phyloP scores from a whole-genome alignment of 1,140 invertebrate genomes.

The Drosophila ohnishii region DNA sequence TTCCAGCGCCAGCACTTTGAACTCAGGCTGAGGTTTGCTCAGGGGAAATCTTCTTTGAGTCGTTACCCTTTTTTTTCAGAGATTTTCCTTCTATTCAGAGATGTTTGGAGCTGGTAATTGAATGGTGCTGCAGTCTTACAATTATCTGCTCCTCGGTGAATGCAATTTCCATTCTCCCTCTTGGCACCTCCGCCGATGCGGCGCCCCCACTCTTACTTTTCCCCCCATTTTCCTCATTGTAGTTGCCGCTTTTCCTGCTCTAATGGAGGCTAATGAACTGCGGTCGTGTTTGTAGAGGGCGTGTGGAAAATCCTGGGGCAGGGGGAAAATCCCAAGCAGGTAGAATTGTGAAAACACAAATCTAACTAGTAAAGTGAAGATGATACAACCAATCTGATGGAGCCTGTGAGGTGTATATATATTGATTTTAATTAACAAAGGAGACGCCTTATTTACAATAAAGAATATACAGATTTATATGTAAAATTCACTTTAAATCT shows the following conservation, averaged over 20 bases:
- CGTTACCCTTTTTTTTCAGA: constrained; percentile 57
- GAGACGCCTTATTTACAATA: too few relatives aligned
- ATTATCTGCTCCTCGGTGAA: constrained; percentile 43
- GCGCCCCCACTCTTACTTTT: constrained; percentile 2
- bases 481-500: too few relatives aligned
- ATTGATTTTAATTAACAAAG: neutral
- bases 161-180: constrained; percentile 24
- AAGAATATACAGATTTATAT: too few relatives aligned
- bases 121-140: constrained; percentile 40
- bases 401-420: neutral
- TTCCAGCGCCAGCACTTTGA: constrained; percentile 58
- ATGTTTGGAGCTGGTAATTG: constrained; percentile 45
- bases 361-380: constrained; percentile 43
- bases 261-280: constrained; percentile 74
- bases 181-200: constrained; percentile 1
- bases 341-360: constrained; percentile 36
- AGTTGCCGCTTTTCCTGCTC: constrained; percentile 61
- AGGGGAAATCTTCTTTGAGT: constrained; percentile 45
- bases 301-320: neutral
- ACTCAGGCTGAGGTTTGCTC: constrained; percentile 48
- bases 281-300: constrained; percentile 2
- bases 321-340: constrained; percentile 34
- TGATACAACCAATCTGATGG: constrained; percentile 16
- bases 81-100: constrained; percentile 17
- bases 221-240: constrained; percentile 44